These are phyloP conservation scores for Rhogogaster chlorosoma DNA, from an alignment of 2,888 invertebrate species.

Conservation along the genomic window DNA sequence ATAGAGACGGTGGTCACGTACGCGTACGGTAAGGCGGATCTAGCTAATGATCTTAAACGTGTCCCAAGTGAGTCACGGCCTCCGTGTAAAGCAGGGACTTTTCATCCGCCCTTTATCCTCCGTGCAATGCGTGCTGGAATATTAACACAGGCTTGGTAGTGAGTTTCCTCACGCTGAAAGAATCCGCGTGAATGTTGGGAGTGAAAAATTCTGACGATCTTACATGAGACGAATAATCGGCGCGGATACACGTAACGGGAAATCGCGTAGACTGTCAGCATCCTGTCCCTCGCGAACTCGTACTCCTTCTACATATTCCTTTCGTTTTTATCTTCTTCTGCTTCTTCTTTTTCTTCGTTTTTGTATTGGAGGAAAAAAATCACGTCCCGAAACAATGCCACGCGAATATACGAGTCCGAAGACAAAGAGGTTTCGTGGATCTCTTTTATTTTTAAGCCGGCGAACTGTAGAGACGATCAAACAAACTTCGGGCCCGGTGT, in stretches of 20 bases:
- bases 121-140: neutral
- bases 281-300: slow-evolving; percentile 64
- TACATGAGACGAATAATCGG: slow-evolving; percentile 11
- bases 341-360: neutral
- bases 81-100: neutral
- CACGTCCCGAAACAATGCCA: slow-evolving; percentile 5
- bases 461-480: slow-evolving; percentile 17
- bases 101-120: slow-evolving; percentile 1
- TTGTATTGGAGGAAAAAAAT: neutral
- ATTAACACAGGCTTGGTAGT: neutral
- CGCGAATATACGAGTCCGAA: neutral
- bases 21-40: slow-evolving; percentile 39
- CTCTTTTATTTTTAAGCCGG: slow-evolving; percentile 12
- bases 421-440: slow-evolving; percentile 1
- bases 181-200: neutral
- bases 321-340: neutral
- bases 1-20: slow-evolving; percentile 32
- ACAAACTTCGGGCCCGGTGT: slow-evolving; percentile 7
- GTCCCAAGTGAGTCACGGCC: slow-evolving; percentile 50
- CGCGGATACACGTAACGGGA: slow-evolving; percentile 73
- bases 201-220: slow-evolving; percentile 43
- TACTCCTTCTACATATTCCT: neutral
- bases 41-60: slow-evolving; percentile 51
- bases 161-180: neutral
- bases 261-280: slow-evolving; percentile 75